Evolutionary conservation across 2,113 vertebrate species (phyloP).

Genomic region (Cairina moschata): DNA sequence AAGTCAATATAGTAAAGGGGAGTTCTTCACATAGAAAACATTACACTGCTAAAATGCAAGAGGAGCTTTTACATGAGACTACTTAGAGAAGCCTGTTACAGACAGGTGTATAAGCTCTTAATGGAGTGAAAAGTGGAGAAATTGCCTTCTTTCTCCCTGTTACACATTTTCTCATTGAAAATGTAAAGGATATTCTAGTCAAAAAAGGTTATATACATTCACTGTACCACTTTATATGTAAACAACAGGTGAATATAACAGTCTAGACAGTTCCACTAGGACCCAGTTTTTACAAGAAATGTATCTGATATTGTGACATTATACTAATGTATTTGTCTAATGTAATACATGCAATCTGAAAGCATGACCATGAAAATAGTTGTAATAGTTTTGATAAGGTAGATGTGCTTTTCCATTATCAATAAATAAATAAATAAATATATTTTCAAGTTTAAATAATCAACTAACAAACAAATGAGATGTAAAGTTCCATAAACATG

Average conservation of each 20-base stretch:
- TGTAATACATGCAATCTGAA: neutral
- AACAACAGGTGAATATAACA: neutral
- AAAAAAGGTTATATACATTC: accelerated
- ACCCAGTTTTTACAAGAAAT: neutral
- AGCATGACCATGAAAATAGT: no score
- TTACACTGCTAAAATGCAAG: neutral
- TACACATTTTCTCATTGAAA: neutral
- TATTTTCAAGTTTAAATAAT: neutral
- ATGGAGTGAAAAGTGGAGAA: neutral
- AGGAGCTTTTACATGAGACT: neutral
- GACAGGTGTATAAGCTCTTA: neutral
- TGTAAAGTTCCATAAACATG: neutral
- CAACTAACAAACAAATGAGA: neutral
- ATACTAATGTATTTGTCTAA: neutral
- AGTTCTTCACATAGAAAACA: neutral
- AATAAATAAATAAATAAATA: neutral
- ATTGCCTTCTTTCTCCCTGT: neutral
- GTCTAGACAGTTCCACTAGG: neutral
- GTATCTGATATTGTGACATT: neutral
- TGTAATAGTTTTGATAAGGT: neutral
- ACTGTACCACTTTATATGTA: neutral
- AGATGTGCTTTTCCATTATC: neutral
- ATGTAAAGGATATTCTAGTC: neutral
- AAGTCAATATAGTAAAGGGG: neutral
- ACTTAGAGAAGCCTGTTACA: neutral